Conservation (phyloP, 2,888 invertebrate genomes). For the Hipparchia sbordonii region DNA sequence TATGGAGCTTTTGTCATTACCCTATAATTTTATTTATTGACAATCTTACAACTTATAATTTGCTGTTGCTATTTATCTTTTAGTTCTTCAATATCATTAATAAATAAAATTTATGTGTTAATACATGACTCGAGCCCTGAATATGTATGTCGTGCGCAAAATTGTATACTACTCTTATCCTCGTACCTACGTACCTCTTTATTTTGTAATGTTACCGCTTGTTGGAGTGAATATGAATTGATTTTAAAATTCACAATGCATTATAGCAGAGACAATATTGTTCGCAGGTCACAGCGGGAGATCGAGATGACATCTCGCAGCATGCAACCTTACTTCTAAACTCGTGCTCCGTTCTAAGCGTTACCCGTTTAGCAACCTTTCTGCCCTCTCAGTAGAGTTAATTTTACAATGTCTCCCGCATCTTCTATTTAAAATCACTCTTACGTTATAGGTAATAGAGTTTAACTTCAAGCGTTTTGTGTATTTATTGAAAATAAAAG, state of each 20-base stretch:
- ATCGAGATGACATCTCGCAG: constrained; percentile 80
- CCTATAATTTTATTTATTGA: too few relatives aligned
- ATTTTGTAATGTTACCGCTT: constrained; percentile 41
- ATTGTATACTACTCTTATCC: constrained; percentile 1
- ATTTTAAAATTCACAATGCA: constrained; percentile 77
- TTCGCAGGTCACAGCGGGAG: constrained; percentile 77
- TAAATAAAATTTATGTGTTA: neutral
- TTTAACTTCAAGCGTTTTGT: constrained; percentile 59
- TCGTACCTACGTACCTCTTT: constrained; percentile 10
- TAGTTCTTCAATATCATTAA: neutral
- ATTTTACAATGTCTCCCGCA: constrained; percentile 44
- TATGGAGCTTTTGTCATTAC: too few relatives aligned
- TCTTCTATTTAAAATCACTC: constrained; percentile 42
- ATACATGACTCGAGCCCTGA: neutral
- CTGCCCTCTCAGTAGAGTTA: constrained; percentile 45
- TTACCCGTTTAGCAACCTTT: constrained; percentile 43
- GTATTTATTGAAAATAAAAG: constrained; percentile 74
- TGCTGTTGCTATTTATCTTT: neutral
- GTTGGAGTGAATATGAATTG: constrained; percentile 72
- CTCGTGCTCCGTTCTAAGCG: constrained; percentile 51
- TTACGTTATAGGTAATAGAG: constrained; percentile 53
- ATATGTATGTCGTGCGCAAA: neutral
- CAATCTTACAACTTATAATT: too few relatives aligned
- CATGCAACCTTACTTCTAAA: constrained; percentile 72
- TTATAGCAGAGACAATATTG: constrained; percentile 80